Base-by-base conservation (phyloP, 2,797 vertebrate genomes). In the Loris lydekkerianus region DNA sequence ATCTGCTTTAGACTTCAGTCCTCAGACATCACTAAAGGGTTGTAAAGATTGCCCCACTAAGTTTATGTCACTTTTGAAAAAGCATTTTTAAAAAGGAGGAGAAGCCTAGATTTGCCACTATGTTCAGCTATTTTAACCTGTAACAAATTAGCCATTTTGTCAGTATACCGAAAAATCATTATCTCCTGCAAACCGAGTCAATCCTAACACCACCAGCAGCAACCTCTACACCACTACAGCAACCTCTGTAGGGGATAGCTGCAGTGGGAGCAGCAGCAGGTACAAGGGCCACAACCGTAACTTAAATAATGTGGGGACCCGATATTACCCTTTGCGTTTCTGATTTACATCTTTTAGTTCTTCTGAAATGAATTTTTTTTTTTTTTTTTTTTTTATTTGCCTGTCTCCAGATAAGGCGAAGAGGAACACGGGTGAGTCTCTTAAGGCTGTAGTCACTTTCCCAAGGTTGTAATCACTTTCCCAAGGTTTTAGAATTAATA, bases 111-210 rank as follows among this genome's bases (percentile, higher is more conserved):
- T 23, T 5, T 61, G 63, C 5, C 65, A 78, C 15, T 10, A 43
- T 15, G 27, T 89, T 67, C 67, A 31, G 20, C 7, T 91, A 1
- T 61, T 76, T 94, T 91, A 96, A 85, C 14, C 88, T 58, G 40
- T 49, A 95, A 86, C 65, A 65, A 40, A 94, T 84, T 89, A 87
- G 15, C 14, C 29, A 46, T 87, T 96, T 89, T 84, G 20, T 87
- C n/a, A 94, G 58, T 83, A 91, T 91, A 70, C 73, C 83, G 61
- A 80, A 37, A 88, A 91, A 56, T 49, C 5, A 2, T 49, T 84
- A 34, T 86, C 27, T 43, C 7, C 13, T 25, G 43, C 43, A 61
- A 58, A 88, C 31, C 21, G 15, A 4, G 1, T 13, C 23, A 53
- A 34, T 69, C 15, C 15, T 29, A 58, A 25, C 20, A 46, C 1